Evolutionary conservation across 2,113 vertebrate genomes (phyloP), one percentile per base, ranked within the genome.

Genomic region (Fregetta grallaria): DNA sequence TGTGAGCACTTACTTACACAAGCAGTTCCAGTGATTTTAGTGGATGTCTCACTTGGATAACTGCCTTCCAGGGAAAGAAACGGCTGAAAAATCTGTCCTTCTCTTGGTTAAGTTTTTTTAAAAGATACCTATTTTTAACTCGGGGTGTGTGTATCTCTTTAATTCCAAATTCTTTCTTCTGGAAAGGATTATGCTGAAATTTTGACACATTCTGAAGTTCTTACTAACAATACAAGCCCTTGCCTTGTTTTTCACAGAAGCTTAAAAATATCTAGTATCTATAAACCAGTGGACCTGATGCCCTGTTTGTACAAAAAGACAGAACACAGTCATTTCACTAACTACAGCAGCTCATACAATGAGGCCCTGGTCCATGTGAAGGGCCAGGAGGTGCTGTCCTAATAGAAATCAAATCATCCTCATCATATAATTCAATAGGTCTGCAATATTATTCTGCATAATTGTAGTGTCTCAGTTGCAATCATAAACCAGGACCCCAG

Each of bases 401-500:
- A 87, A 94, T 1, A 75, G 71, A 75, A 96, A 94, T 81, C 68
- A 95, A 92, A 94, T 86, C 3, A 86, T 65, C 72, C 59, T 78
- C 79, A 79, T 70, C 8, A 85, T 56, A 66, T 75, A 94, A 92
- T 90, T 89, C 87, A 94, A 91, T 3, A 96, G 67, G 34, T 30
- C 80, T 82, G 52, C 15, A 18, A 61, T 71, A 84, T 78, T 91
- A 81, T 36, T 92, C 52, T 90, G n/a, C 22, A 15, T 93, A 91
- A 93, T 38, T 88, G 38, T 21, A 75, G n/a, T 30, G 38, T 62
- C 63, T 79, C 82, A 45, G 45, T 4, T 92, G 72, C 65, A 89
- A 73, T 80, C 72, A 88, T 13, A 83, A 86, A 84, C 45, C 68
- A 95, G 86, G 63, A 74, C 32, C 18, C 30, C 30, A 34, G 42